phyloP scores from a whole-genome alignment of 2,888 invertebrate genomes.

The Anorthoa munda region DNA sequence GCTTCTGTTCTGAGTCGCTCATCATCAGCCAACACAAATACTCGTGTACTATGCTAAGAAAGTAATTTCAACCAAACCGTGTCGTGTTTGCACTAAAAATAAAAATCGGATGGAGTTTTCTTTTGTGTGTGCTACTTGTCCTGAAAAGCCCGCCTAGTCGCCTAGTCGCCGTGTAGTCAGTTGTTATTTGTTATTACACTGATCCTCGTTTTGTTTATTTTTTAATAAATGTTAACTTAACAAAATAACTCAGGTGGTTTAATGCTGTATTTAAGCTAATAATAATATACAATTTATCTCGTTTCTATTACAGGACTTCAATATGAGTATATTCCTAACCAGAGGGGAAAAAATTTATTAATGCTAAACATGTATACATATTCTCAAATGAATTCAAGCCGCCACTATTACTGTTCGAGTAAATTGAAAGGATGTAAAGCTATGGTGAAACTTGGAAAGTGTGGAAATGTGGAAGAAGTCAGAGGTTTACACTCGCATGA shows the following conservation, averaged over 20 bases:
- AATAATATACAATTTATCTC: neutral
- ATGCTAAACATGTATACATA: conserved; percentile 28
- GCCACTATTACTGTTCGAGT: conserved; percentile 13
- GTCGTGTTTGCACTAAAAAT: conserved; percentile 3
- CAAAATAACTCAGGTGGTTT: no score
- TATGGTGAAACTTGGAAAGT: conserved; percentile 24
- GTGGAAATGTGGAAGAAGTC: conserved; percentile 7
- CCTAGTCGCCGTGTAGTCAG: neutral
- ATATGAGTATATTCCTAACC: neutral
- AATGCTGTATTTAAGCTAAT: neutral
- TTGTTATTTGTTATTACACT: conserved; percentile 3
- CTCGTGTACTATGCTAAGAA: neutral
- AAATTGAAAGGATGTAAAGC: conserved; percentile 24
- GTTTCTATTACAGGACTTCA: neutral
- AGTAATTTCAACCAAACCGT: neutral
- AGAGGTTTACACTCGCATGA: conserved; percentile 14
- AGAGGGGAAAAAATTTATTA: conserved; percentile 15
- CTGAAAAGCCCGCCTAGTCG: conserved; percentile 7
- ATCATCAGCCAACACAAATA: neutral
- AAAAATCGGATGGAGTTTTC: conserved; percentile 4
- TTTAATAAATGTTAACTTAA: neutral
- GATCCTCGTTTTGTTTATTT: conserved; percentile 1
- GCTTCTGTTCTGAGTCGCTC: neutral
- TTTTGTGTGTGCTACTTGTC: conserved; percentile 5
- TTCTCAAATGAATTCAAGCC: conserved; percentile 1